Conservation (phyloP, 2,888 invertebrate genomes). For the Xestia rhomboidea region DNA sequence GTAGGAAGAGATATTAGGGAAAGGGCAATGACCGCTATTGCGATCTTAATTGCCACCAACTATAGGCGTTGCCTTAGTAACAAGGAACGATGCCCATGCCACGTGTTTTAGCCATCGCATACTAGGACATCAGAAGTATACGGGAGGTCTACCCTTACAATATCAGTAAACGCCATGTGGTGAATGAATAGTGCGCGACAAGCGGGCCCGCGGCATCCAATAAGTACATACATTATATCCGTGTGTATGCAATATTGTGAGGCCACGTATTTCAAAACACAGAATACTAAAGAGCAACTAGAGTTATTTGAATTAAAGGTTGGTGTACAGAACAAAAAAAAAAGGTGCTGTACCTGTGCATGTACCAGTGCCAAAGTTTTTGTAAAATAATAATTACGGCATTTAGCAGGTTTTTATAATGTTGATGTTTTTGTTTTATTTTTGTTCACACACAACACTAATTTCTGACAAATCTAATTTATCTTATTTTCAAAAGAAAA, state of each 20-base stretch:
- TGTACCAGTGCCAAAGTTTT: background rate
- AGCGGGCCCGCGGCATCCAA: background rate
- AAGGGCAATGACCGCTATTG: no score
- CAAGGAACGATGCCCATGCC: background rate
- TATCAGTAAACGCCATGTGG: background rate
- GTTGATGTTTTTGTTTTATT: no score
- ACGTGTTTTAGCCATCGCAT: background rate
- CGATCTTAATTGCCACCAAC: no score
- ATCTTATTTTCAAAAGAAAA: no score
- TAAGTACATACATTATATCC: no score
- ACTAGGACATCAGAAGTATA: background rate
- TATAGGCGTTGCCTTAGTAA: background rate
- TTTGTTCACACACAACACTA: no score
- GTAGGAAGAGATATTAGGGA: no score
- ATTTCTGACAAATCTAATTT: no score
- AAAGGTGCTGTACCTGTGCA: background rate
- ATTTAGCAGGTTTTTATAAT: no score
- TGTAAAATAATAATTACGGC: no score
- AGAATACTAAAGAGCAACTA: background rate
- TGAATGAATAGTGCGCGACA: background rate
- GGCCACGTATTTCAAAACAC: conserved; percentile 3
- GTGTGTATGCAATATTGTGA: background rate
- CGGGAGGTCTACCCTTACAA: background rate
- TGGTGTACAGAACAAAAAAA: no score
- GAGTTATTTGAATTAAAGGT: background rate